Conservation (phyloP, 2,113 vertebrate species). For the Sula dactylatra region DNA sequence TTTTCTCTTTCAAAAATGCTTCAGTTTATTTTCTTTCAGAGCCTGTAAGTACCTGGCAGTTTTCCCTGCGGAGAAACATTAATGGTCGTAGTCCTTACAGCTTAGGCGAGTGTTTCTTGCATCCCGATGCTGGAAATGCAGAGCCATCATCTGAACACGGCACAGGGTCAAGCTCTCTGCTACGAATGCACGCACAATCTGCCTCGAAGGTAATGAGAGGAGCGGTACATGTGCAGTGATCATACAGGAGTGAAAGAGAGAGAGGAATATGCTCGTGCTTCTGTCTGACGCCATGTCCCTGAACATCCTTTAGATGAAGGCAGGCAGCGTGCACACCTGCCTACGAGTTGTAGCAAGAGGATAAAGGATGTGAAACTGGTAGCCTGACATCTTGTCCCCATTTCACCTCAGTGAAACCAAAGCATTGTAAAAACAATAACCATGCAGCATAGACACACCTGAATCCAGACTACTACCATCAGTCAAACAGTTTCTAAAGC, state of each 20-base stretch:
- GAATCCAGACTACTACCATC: neutral
- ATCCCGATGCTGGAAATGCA: neutral
- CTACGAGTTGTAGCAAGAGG: fast-evolving
- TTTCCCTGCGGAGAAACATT: neutral
- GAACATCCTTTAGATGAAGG: too few species aligned
- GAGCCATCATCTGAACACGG: fast-evolving
- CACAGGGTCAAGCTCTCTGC: neutral
- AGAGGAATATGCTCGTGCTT: neutral
- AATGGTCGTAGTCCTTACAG: neutral
- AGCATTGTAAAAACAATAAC: neutral
- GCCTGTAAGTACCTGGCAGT: neutral
- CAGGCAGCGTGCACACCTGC: fast-evolving
- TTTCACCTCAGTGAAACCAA: neutral
- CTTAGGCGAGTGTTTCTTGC: neutral
- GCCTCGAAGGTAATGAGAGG: fast-evolving
- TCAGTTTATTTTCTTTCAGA: neutral
- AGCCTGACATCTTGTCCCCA: neutral
- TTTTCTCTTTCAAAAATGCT: neutral
- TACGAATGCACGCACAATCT: fast-evolving
- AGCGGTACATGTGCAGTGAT: fast-evolving
- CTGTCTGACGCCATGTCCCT: neutral
- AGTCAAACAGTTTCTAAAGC: neutral
- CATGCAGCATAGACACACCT: neutral
- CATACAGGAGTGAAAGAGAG: neutral
- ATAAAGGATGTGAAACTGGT: neutral